Evolutionary conservation across 1,140 invertebrate genomes (phyloP), one percentile per base, ranked within the genome.

Genomic region (Copidosoma floridanum): DNA sequence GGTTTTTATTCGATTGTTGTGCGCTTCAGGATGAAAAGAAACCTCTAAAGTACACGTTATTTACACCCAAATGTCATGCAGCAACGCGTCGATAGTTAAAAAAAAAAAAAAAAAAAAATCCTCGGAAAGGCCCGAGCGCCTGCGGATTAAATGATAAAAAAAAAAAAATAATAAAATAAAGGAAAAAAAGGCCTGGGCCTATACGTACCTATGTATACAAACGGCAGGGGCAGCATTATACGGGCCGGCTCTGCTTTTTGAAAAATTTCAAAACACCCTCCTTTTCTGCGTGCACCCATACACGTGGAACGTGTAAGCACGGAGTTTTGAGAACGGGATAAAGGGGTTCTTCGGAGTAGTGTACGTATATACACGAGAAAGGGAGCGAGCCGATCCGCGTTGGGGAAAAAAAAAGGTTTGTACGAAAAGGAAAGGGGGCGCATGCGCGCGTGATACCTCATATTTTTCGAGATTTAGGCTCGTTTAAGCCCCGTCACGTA

Each of bases 381-480:
- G 63, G 57, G 60, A 67, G 61, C 57, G 62, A 59, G 53, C 56
- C 37, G 57, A 55, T 56, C 55, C 38, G 56, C 41, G 55, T 47
- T 54, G 61, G 63, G 61, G 57, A 64, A 64, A 61, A 63, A 67
- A 64, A 61, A 58, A 54, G 40, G 21, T 26, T 54, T 24, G 23
- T 16, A 16, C n/a, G 66, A 56, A 57, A 59, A 62, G 51, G 47
- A 63, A 57, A 63, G 58, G 63, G 65, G 51, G 63, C 59, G 67
- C 63, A 65, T 64, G 37, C 37, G 63, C 65, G 64, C 65, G 65
- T 63, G 67, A 71, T 76, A 75, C 75, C 73, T 75, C 74, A 72
- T 79, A 80, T 79, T 80, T 78, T 78, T 78, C 76, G 77, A 80
- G 78, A 80, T 79, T 79, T 75, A n/a, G 69, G 68, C 69, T 71